A percentile compares a stretch with the other conserved stretches of the same genome.
These are phyloP conservation scores for Rutilus rutilus DNA, from an alignment of 2,113 vertebrate genomes.

Conservation along the genomic window DNA sequence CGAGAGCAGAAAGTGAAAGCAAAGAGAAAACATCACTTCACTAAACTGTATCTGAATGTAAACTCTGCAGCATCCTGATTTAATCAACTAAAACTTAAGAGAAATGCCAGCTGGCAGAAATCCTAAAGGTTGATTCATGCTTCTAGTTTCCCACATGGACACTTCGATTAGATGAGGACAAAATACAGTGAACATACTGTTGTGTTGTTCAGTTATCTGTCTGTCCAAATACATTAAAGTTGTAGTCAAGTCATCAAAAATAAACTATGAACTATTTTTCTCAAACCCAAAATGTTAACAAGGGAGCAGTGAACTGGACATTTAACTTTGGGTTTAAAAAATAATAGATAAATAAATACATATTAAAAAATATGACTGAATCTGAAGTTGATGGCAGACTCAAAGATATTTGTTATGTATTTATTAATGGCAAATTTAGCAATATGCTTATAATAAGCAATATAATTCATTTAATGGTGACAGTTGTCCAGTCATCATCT, in stretches of 20 bases:
- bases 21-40: neutral
- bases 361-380: too few species aligned
- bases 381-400: too few species aligned
- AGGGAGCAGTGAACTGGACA: neutral
- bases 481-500: neutral
- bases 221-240: neutral
- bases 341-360: neutral
- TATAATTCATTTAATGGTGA: neutral
- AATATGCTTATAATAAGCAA: neutral
- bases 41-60: constrained; percentile 11
- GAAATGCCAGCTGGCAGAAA: neutral
- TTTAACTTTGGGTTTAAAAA: neutral
- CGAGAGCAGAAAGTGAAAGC: neutral
- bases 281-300: neutral
- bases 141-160: neutral
- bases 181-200: neutral
- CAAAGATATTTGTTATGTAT: too few species aligned
- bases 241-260: neutral
- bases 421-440: neutral
- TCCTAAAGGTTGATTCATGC: neutral
- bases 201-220: neutral
- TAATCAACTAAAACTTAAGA: neutral
- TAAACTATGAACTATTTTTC: too few species aligned
- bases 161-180: neutral
- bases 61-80: neutral